Base-by-base conservation (phyloP, 2,888 invertebrate species). In the Aproaerema taeniolella region DNA sequence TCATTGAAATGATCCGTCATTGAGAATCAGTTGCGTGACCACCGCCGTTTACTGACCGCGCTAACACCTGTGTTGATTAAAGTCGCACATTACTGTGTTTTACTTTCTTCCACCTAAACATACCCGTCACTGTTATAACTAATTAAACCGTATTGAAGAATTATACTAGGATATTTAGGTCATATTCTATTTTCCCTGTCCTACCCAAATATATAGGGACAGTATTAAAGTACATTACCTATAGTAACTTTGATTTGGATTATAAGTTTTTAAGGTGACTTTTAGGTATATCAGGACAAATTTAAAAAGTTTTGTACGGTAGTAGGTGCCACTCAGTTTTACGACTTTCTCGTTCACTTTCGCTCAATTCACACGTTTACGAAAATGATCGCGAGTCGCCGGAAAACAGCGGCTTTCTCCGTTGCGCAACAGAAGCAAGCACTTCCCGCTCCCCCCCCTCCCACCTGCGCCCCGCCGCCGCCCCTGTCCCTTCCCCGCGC, bases 331-430 rank as follows among this genome's bases (percentile, higher is more conserved):
- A 38, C 28, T 32, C 28, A 48, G 50, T 49, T n/a, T n/a, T 49
- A 44, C 45, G 42, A 68, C 79, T 77, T 79, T 81, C 81, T 73
- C 69, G 64, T 67, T 72, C 65, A 75, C 82, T 85, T 85, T 82
- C 82, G 81, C 78, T 82, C 68, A 78, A 79, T 82, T 81, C 80
- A 78, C 85, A 83, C 81, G 76, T 81, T 79, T 70, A 82, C 82
- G 75, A 83, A 86, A 83, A 85, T 76, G 73, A 77, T 78, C 70
- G 75, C 71, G 67, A 74, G 73, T 67, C 75, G 71, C 67, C 82
- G 82, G 82, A 78, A 83, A 80, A 77, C 75, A 61, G 45, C 50
- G 58, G 70, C 85, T 85, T 85, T 85, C 85, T 71, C 81, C 64
- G 53, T 85, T 85, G 74, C 77, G 81, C 78, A 85, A 83, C 69